Conservation (phyloP, 2,797 vertebrate genomes). For the Microctenopoma steveboyesi region DNA sequence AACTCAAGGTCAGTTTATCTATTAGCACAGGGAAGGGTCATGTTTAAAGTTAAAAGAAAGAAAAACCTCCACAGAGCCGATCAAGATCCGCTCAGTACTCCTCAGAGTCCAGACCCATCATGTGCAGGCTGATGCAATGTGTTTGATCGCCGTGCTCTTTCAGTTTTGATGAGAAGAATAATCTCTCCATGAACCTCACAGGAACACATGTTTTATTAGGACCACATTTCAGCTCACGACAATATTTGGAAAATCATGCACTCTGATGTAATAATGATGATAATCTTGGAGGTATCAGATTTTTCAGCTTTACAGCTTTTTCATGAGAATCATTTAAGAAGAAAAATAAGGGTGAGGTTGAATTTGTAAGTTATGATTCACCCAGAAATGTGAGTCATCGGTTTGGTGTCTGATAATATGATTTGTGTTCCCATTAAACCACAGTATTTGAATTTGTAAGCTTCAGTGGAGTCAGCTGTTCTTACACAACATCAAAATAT, state of each 20-base stretch:
- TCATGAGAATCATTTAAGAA: background rate
- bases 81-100: background rate
- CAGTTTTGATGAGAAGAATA: background rate
- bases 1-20: background rate
- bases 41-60: background rate
- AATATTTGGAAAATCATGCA: background rate
- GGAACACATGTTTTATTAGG: background rate
- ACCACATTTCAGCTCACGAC: background rate
- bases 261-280: background rate
- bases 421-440: background rate
- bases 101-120: background rate
- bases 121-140: background rate
- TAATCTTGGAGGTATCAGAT: background rate
- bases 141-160: background rate
- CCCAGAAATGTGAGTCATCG: background rate
- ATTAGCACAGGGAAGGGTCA: background rate
- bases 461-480: background rate
- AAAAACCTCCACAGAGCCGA: background rate
- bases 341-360: background rate
- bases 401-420: background rate
- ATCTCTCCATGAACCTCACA: background rate
- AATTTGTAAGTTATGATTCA: background rate
- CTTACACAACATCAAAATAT: background rate
- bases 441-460: conserved; percentile 1
- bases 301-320: background rate